These are phyloP conservation scores for Oncorhynchus clarkii DNA, from an alignment of 2,113 vertebrate species.

Conservation along the genomic window DNA sequence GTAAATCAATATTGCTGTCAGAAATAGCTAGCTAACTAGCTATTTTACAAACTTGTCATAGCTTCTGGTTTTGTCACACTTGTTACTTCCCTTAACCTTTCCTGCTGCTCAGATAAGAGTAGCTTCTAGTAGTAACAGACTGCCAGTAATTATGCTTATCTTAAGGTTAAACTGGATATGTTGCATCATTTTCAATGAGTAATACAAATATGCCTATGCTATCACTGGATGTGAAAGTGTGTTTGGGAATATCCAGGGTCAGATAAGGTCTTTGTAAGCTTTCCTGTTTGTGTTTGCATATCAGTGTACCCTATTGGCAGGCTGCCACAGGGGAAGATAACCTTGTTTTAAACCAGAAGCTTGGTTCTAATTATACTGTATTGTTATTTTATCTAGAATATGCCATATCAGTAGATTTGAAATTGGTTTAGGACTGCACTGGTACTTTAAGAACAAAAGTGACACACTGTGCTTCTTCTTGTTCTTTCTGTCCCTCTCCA, in stretches of 20 bases:
- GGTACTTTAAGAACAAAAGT: not conserved
- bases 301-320: constrained; percentile 30
- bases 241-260: constrained; percentile 43
- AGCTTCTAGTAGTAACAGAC: not conserved
- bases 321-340: constrained; percentile 14
- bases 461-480: not conserved
- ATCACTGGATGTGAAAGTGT: constrained; percentile 17
- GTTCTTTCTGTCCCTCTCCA: constrained; percentile 12
- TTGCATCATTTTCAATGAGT: constrained; percentile 39
- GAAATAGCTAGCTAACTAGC: not conserved
- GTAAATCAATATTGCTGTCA: constrained; percentile 41
- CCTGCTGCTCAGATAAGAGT: not conserved
- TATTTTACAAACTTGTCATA: not conserved
- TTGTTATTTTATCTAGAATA: not conserved
- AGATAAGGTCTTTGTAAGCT: constrained; percentile 24
- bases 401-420: not conserved
- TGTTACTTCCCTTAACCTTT: not conserved
- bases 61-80: not conserved
- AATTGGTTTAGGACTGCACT: not conserved
- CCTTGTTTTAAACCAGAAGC: not conserved
- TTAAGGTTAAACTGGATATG: constrained; percentile 3
- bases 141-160: constrained; percentile 4
- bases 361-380: not conserved
- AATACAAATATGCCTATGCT: constrained; percentile 11
- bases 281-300: constrained; percentile 29